Conservation (phyloP, 2,113 vertebrate species). For the Muntiacus muntjak region DNA sequence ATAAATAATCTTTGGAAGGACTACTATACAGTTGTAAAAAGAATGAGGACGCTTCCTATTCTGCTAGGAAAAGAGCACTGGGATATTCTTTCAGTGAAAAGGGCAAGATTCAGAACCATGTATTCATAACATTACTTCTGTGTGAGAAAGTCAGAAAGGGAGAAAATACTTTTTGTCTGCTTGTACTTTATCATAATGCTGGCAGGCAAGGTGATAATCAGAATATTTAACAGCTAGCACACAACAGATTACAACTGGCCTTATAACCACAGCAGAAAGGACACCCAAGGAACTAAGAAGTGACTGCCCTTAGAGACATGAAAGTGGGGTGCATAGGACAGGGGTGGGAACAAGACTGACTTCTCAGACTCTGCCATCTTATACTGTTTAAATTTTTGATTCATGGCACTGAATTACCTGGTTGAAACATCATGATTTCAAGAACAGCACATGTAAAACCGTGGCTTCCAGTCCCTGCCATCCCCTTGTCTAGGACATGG, state of each 20-base stretch:
- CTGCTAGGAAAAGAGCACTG: background rate
- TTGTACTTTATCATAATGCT: background rate
- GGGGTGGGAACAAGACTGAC: accelerated
- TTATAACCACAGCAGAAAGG: background rate
- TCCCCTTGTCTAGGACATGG: accelerated
- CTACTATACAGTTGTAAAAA: background rate
- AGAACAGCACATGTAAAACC: background rate
- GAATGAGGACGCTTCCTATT: background rate
- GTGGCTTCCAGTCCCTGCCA: background rate
- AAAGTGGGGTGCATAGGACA: background rate
- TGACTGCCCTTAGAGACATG: background rate
- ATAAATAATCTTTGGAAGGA: background rate
- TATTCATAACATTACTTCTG: background rate
- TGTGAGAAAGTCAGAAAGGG: background rate
- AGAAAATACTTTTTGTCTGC: background rate
- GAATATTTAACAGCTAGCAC: background rate
- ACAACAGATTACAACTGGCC: background rate
- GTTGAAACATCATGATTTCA: background rate
- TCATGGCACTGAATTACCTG: background rate
- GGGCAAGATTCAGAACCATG: background rate
- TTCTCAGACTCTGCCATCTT: background rate
- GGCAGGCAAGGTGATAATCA: background rate
- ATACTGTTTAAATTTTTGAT: background rate
- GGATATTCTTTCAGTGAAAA: background rate
- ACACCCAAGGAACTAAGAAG: background rate